Evolutionary conservation across 2,113 vertebrate genomes (phyloP).

Genomic region (Malaclemys terrapin): DNA sequence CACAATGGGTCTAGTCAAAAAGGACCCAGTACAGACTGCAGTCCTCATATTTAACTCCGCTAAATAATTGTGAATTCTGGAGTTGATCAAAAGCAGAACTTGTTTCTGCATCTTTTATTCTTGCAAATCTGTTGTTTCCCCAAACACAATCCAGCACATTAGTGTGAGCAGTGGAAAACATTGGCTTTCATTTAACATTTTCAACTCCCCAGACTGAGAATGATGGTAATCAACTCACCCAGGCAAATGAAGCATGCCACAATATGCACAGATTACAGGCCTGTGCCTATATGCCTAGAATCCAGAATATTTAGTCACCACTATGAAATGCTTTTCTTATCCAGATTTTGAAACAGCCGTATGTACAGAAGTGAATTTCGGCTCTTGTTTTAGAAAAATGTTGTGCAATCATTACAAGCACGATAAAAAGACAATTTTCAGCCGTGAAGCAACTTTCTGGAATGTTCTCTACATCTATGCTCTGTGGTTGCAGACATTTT

Average conservation of each 20-base stretch:
- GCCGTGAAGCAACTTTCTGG: background rate
- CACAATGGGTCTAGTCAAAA: background rate
- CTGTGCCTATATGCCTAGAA: background rate
- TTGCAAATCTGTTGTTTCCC: background rate
- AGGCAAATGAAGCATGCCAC: background rate
- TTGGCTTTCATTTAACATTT: background rate
- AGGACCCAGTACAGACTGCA: background rate
- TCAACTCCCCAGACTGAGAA: background rate
- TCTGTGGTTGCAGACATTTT: background rate
- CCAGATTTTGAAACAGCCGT: rapidly evolving
- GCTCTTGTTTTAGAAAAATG: background rate
- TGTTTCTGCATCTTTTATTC: background rate
- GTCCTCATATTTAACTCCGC: background rate
- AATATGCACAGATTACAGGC: no score
- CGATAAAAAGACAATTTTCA: rapidly evolving
- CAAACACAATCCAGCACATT: background rate
- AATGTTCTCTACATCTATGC: background rate
- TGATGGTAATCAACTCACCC: background rate
- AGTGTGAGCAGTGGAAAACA: background rate
- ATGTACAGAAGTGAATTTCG: background rate
- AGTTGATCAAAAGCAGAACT: background rate
- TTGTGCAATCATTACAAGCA: background rate
- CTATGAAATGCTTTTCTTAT: background rate
- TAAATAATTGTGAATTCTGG: background rate
- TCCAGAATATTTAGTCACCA: background rate